These are phyloP conservation scores for Harpalus rubripes DNA, from an alignment of 2,888 invertebrate genomes.

Conservation along the genomic window DNA sequence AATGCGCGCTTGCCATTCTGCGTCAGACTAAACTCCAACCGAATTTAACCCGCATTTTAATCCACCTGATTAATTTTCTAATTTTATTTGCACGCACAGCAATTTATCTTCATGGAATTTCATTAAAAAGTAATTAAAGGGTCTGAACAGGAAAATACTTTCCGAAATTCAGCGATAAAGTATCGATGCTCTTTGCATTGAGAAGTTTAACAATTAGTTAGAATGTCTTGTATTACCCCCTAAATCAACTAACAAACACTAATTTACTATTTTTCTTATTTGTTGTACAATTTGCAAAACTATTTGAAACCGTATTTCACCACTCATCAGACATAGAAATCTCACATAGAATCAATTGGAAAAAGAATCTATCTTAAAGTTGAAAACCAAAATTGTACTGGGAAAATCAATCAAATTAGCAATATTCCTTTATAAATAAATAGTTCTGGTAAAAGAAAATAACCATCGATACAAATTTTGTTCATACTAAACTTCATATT, in stretches of 20 bases:
- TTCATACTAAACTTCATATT: no score
- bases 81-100: constrained; percentile 62
- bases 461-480: no score
- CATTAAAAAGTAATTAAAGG: constrained; percentile 64
- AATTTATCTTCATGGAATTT: constrained; percentile 64
- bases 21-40: not conserved
- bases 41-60: constrained; percentile 43
- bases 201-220: constrained; percentile 28
- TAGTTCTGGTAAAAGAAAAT: no score
- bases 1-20: constrained; percentile 9
- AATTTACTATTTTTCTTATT: not conserved
- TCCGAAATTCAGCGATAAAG: constrained; percentile 51
- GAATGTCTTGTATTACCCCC: not conserved
- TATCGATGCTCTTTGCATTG: constrained; percentile 49
- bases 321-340: no score
- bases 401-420: no score
- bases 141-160: constrained; percentile 48
- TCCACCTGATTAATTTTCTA: constrained; percentile 62
- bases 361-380: no score
- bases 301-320: not conserved
- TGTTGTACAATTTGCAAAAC: not conserved
- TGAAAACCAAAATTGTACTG: no score
- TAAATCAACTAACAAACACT: not conserved
- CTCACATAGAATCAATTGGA: no score
- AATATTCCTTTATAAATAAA: no score